Percentiles rank a stretch among this genome's conserved stretches.
Conservation (phyloP, 1,140 invertebrate genomes). For the Vanessa tameamea region DNA sequence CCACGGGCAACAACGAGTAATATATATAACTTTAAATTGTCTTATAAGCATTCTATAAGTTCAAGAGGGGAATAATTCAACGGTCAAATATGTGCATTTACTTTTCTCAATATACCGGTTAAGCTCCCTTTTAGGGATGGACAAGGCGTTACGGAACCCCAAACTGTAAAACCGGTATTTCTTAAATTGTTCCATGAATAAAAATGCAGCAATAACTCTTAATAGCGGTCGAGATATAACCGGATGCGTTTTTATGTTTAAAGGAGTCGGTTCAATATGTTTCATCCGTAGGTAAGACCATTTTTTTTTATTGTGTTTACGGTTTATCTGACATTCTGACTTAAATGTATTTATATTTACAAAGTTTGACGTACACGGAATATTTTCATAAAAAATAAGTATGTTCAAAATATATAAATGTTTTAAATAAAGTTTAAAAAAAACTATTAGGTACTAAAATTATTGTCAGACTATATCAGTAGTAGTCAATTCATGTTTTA, state of each 20-base stretch:
- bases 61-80: constrained; percentile 37
- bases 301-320: too few species aligned
- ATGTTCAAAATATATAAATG: too few species aligned
- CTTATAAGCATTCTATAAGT: constrained; percentile 4
- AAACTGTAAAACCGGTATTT: constrained; percentile 54
- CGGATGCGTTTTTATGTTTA: constrained; percentile 50
- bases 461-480: too few species aligned
- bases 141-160: constrained; percentile 23
- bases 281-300: too few species aligned
- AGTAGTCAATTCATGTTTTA: too few species aligned
- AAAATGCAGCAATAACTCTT: constrained; percentile 73
- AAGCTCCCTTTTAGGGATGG: constrained; percentile 24
- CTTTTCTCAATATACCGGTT: constrained; percentile 47
- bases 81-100: constrained; percentile 46
- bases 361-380: too few species aligned
- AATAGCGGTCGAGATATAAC: constrained; percentile 66
- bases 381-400: too few species aligned
- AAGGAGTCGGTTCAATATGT: constrained; percentile 28
- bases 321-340: too few species aligned
- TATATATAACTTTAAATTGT: background rate
- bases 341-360: too few species aligned
- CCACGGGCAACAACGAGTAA: too few species aligned
- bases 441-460: too few species aligned
- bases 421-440: too few species aligned
- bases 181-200: constrained; percentile 73